Evolutionary conservation across 2,797 vertebrate genomes (phyloP).

Genomic region (Girardinus metallicus): DNA sequence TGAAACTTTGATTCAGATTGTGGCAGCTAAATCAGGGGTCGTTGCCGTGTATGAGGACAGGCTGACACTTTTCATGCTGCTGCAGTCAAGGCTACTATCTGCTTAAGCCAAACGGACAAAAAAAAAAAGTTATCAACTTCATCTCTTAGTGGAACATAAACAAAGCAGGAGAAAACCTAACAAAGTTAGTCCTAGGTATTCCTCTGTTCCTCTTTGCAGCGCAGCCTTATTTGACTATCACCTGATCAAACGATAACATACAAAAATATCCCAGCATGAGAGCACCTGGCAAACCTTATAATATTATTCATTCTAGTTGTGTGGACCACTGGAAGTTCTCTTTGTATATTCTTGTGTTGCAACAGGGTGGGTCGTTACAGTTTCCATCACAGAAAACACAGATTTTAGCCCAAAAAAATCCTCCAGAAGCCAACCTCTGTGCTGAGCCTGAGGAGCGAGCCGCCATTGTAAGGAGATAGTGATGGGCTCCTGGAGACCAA

Average conservation of each 20-base stretch:
- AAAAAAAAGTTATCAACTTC: neutral
- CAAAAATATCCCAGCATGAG: neutral
- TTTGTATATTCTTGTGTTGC: neutral
- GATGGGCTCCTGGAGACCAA: neutral
- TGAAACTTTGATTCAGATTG: neutral
- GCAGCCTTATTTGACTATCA: conserved; percentile 3
- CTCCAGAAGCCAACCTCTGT: no score
- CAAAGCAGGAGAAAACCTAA: neutral
- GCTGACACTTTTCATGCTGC: neutral
- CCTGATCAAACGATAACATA: neutral
- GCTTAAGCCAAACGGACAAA: neutral
- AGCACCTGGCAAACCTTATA: neutral
- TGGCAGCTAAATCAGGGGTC: neutral
- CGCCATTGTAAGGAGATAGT: no score
- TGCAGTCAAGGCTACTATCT: neutral
- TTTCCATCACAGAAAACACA: neutral
- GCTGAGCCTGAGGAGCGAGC: no score
- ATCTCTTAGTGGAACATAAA: conserved; percentile 1
- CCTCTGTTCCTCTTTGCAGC: neutral
- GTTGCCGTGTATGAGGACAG: neutral
- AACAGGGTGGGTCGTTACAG: neutral
- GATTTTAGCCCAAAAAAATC: neutral
- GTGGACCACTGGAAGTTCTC: neutral
- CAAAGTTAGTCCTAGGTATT: neutral
- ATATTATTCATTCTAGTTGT: neutral